Conservation (phyloP, 2,888 invertebrate species). For the Tortricodes alternella region DNA sequence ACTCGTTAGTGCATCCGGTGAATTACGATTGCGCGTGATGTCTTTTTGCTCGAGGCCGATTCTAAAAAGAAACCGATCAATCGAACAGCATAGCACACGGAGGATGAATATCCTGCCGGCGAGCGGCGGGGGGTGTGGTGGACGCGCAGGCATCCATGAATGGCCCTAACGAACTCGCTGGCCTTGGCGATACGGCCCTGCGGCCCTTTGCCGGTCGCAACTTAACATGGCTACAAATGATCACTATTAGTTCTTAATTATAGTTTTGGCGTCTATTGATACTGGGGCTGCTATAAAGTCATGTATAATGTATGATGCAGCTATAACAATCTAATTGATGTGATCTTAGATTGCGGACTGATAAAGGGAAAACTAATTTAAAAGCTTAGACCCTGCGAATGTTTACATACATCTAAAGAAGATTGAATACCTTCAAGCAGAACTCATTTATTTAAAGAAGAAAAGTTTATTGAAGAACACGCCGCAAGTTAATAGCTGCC, state of each 20-base stretch:
- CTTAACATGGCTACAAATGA: slow-evolving; percentile 31
- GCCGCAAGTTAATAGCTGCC: slow-evolving; percentile 24
- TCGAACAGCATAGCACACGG: slow-evolving; percentile 68
- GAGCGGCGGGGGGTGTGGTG: slow-evolving; percentile 50
- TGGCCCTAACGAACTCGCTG: slow-evolving; percentile 80
- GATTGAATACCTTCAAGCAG: too few species aligned
- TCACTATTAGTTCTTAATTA: slow-evolving; percentile 27
- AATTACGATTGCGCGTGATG: slow-evolving; percentile 70
- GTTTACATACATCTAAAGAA: too few species aligned
- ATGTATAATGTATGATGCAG: slow-evolving; percentile 17
- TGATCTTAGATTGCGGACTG: background rate
- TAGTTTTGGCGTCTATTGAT: slow-evolving; percentile 15
- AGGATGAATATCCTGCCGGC: slow-evolving; percentile 72
- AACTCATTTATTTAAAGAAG: background rate
- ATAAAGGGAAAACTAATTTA: background rate
- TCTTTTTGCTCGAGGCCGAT: slow-evolving; percentile 66
- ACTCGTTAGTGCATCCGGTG: slow-evolving; percentile 82
- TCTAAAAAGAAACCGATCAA: slow-evolving; percentile 71
- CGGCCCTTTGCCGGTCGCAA: slow-evolving; percentile 42
- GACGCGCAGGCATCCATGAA: slow-evolving; percentile 76
- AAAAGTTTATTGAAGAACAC: slow-evolving; percentile 1
- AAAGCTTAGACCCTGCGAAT: background rate
- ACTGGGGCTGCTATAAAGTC: background rate
- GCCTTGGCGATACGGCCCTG: slow-evolving; percentile 71
- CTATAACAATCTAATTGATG: background rate